Percentiles rank a stretch among this genome's conserved stretches.
phyloP scores from a whole-genome alignment of 2,113 vertebrate species.

The Pelobates fuscus region DNA sequence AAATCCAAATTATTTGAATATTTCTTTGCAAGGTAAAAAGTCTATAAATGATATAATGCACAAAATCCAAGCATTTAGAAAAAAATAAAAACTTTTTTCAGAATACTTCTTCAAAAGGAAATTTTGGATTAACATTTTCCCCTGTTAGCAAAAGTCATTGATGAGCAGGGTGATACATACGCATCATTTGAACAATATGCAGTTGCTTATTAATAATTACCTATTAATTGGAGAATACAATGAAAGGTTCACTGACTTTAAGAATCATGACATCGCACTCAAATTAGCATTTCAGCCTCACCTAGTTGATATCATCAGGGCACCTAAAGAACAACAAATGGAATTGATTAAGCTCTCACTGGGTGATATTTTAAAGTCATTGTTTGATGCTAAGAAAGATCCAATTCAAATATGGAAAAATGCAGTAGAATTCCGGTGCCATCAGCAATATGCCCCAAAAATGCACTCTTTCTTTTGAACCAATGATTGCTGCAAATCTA shows the following conservation, averaged over 20 bases:
- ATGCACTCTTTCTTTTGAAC: neutral
- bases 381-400: constrained; percentile 4
- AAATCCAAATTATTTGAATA: neutral
- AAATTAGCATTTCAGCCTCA: neutral
- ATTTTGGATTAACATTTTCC: too few species aligned
- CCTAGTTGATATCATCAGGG: neutral
- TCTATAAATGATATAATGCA: neutral
- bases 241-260: too few species aligned
- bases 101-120: neutral
- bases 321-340: neutral
- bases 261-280: neutral
- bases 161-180: neutral
- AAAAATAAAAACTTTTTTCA: neutral
- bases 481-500: neutral
- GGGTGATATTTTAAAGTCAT: neutral
- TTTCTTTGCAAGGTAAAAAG: neutral
- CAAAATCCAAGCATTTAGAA: neutral
- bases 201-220: too few species aligned
- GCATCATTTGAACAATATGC: neutral
- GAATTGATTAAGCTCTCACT: neutral
- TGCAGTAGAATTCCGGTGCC: neutral
- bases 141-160: neutral
- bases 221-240: too few species aligned
- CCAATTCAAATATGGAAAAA: neutral
- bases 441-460: neutral